Evolutionary conservation across 2,113 vertebrate species (phyloP).

Genomic region (Gnathonemus longibarbis): DNA sequence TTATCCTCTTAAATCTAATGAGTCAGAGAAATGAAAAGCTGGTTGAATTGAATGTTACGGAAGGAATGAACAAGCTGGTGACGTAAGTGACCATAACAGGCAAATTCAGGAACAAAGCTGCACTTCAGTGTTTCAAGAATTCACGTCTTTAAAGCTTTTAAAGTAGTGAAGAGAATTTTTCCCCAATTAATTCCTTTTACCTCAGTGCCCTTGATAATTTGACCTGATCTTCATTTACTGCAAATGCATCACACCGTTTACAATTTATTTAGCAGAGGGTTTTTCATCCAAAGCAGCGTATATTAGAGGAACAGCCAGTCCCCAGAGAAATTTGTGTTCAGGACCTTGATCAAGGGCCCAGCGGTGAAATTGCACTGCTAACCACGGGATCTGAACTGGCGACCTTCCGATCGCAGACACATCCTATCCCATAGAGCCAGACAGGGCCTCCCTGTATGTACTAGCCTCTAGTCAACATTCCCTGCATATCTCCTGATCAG

Average conservation of each 20-base stretch:
- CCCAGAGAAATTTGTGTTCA: not conserved
- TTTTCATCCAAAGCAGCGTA: not conserved
- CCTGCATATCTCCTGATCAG: not conserved
- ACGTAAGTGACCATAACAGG: not conserved
- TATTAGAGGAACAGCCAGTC: not conserved
- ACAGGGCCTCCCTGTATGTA: not conserved
- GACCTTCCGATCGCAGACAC: not conserved
- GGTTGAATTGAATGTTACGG: not conserved
- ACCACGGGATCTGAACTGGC: not conserved
- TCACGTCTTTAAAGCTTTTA: not conserved
- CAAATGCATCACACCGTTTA: not conserved
- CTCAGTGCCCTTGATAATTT: not conserved
- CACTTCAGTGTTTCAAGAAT: not conserved
- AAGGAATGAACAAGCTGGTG: not conserved
- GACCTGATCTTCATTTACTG: not conserved
- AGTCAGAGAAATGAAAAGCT: not conserved
- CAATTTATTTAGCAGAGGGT: not conserved
- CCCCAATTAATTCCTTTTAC: not conserved
- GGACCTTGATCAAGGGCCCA: not conserved
- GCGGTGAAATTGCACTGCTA: not conserved
- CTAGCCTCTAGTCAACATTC: not conserved
- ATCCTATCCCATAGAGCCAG: not conserved
- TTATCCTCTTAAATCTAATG: not conserved
- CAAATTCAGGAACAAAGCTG: not conserved
- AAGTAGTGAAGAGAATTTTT: not conserved